Base-by-base conservation (phyloP, 2,113 vertebrate genomes). In the Sminthopsis crassicaudata region DNA sequence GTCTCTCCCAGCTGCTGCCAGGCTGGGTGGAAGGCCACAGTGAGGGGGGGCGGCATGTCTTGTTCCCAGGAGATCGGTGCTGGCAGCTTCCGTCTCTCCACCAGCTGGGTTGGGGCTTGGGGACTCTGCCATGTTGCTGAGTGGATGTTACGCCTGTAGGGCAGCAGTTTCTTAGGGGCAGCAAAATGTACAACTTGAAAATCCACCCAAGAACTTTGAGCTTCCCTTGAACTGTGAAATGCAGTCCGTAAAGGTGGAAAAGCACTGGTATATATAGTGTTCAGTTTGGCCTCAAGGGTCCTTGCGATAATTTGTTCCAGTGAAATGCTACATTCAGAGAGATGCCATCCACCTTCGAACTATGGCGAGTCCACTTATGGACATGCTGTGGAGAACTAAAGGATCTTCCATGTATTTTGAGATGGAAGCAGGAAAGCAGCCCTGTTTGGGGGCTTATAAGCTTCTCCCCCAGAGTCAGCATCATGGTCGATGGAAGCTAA, bases 401-500 rank as follows among this genome's bases (percentile, higher is more conserved):
- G 95, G 95, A 95, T 96, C 92, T 53, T 97, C 93, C 89, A 57
- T 90, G 96, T 95, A 92, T 94, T 92, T 16, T 46, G 92, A 98
- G 93, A 96, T 36, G 42, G 96, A 96, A 0, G 50, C 91, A 95
- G 96, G 92, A 93, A 94, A 95, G 93, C 92, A 95, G 95, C 51
- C 30, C 60, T 95, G 93, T 27, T 54, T 91, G 48, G 55, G 54
- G 24, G 0, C 67, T 46, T 91, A 88, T 95, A 97, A 94, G 94
- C 96, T 97, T 67, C 92, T 98, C 97, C 97, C 94, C 94, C 90
- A 94, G 14, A 91, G 94, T 95, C 46, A 95, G 95, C 24, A 93
- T 98, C 99, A 99, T n/a, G 99, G 99, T 97, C 99, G 99, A 98
- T 99, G 99, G 98, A 99, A 99, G 97, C 99, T 99, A 95, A 93